A percentile compares a stretch with the other conserved stretches of the same genome.
Conservation (phyloP, 2,888 invertebrate species). For the Brachycybe producta region DNA sequence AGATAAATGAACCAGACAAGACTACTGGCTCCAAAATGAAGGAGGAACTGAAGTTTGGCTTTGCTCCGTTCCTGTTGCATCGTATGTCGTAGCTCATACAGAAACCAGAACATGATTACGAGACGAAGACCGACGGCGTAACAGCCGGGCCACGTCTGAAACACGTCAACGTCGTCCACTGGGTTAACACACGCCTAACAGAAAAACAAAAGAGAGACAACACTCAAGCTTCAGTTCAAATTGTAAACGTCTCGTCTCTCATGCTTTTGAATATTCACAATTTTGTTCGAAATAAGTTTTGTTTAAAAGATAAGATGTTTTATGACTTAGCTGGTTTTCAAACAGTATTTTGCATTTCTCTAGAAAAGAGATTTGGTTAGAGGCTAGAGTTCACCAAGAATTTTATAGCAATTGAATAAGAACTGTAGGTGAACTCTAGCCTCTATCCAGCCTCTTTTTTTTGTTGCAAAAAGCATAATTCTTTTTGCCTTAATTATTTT, state of each 20-base stretch:
- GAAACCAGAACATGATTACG: slow-evolving; percentile 78
- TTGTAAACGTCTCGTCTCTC: background rate
- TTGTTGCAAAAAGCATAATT: too few species aligned
- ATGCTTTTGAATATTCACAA: background rate
- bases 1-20: slow-evolving; percentile 97
- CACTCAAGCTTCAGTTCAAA: background rate
- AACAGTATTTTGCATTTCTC: too few species aligned
- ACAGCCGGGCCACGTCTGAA: slow-evolving; percentile 97
- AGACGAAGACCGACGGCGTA: slow-evolving; percentile 74
- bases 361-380: too few species aligned
- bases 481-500: too few species aligned
- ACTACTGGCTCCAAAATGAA: slow-evolving; percentile 94
- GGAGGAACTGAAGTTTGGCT: slow-evolving; percentile 76
- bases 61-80: slow-evolving; percentile 67
- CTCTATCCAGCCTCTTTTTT: too few species aligned
- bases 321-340: too few species aligned
- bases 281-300: background rate
- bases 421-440: too few species aligned
- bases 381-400: too few species aligned
- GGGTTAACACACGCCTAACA: slow-evolving; percentile 86
- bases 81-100: slow-evolving; percentile 55
- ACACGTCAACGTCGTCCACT: slow-evolving; percentile 90
- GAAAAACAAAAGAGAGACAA: slow-evolving; percentile 19
- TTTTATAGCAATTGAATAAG: too few species aligned
- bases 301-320: too few species aligned